phyloP scores from a whole-genome alignment of 2,888 invertebrate species.

The Agrypnus murinus region DNA sequence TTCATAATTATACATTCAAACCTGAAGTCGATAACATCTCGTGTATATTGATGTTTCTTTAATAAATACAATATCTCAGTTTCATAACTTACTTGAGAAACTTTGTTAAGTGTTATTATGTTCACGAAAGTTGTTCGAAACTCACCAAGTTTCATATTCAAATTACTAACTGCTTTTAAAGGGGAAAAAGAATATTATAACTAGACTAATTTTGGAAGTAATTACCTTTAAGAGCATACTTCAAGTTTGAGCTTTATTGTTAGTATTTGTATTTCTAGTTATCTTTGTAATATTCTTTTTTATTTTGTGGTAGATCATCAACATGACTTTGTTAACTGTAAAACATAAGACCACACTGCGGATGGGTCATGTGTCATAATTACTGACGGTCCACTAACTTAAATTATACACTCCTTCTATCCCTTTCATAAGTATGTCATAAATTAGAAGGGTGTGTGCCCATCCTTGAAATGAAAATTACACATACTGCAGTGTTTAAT shows the following conservation, averaged over 20 bases:
- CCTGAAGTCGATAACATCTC: conserved; percentile 31
- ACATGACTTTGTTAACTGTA: not conserved
- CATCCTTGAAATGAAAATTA: conserved; percentile 57
- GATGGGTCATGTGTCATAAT: conserved; percentile 39
- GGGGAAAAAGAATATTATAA: conserved; percentile 22
- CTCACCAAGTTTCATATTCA: conserved; percentile 23
- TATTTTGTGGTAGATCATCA: too few species aligned
- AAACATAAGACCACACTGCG: conserved; percentile 3
- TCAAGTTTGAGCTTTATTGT: too few species aligned
- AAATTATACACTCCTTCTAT: conserved; percentile 19
- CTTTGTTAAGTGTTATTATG: conserved; percentile 30
- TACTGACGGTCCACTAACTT: conserved; percentile 48
- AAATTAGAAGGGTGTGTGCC: conserved; percentile 55
- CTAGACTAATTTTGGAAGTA: conserved; percentile 23
- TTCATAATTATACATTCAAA: conserved; percentile 44
- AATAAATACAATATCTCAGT: conserved; percentile 37
- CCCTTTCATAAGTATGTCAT: conserved; percentile 46
- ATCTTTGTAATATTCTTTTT: not conserved
- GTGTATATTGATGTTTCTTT: conserved; percentile 37
- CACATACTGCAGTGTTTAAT: conserved; percentile 54
- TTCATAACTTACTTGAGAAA: conserved; percentile 22
- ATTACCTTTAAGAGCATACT: not conserved
- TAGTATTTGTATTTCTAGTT: too few species aligned
- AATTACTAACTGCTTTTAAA: conserved; percentile 28
- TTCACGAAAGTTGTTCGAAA: conserved; percentile 24